A percentile compares a stretch with the other conserved stretches of the same genome.
phyloP scores from a whole-genome alignment of 2,113 vertebrate genomes.

The Trogon surrucura region DNA sequence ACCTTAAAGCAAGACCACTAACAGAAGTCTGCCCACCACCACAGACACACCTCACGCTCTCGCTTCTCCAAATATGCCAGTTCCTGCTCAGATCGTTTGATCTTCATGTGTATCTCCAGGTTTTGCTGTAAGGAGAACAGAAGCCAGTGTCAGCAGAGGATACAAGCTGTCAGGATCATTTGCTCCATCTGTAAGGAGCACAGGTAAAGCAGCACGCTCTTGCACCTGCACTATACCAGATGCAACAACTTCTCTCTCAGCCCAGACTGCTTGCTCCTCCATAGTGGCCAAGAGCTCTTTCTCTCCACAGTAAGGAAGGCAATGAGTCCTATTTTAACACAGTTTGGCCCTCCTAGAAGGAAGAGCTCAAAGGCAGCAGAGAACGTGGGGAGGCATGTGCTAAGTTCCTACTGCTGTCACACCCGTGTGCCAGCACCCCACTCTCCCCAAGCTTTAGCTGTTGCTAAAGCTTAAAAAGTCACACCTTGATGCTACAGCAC shows the following conservation, averaged over 20 bases:
- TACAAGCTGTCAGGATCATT: not conserved
- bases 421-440: not conserved
- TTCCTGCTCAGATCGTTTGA: constrained; percentile 92
- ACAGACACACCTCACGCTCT: constrained; percentile 83
- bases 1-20: not conserved
- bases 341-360: not conserved
- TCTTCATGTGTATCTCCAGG: constrained; percentile 95
- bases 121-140: constrained; percentile 87
- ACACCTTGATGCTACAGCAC: not conserved
- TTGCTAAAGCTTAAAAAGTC: not conserved
- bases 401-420: not conserved
- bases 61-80: constrained; percentile 93
- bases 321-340: not conserved
- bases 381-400: not conserved
- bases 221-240: not conserved
- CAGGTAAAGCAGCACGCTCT: not conserved
- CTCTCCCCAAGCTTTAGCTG: not conserved
- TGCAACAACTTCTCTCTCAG: not conserved
- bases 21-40: not conserved
- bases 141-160: constrained; percentile 8
- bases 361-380: not conserved
- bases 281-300: not conserved
- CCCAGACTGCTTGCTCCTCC: not conserved
- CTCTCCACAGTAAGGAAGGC: not conserved
- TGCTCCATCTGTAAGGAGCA: not conserved